Percentiles rank a stretch among this genome's conserved stretches.
Conservation (phyloP, 2,888 invertebrate genomes). For the Plebejus argus region DNA sequence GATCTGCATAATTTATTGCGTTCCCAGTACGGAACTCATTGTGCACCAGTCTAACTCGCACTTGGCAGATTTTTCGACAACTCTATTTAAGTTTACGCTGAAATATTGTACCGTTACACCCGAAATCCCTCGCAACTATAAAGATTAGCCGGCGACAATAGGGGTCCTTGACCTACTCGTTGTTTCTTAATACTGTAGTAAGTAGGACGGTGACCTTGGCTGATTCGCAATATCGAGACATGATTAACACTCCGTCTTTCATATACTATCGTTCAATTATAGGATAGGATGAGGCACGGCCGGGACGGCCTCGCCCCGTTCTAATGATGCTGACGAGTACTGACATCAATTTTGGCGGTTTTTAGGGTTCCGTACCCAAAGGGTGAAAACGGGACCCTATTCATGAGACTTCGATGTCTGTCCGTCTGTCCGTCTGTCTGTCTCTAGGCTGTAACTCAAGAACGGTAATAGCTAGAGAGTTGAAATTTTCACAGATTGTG, state of each 20-base stretch:
- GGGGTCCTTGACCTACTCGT: constrained; percentile 8
- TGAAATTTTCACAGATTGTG: too few species aligned
- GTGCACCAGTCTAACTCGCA: too few species aligned
- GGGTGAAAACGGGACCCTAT: too few species aligned
- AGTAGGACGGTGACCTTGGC: constrained; percentile 14
- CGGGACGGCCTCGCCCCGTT: constrained; percentile 45
- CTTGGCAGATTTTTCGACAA: too few species aligned
- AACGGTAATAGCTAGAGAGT: too few species aligned
- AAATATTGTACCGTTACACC: neutral
- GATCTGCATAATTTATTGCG: too few species aligned
- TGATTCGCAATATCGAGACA: constrained; percentile 3
- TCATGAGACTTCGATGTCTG: too few species aligned
- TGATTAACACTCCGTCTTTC: constrained; percentile 15
- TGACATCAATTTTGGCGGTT: constrained; percentile 4
- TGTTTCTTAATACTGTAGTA: neutral
- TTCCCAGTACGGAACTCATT: too few species aligned
- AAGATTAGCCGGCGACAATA: neutral
- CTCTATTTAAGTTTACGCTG: neutral
- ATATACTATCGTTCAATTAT: constrained; percentile 34
- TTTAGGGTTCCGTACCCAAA: too few species aligned
- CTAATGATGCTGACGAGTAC: constrained; percentile 29
- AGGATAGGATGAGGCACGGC: constrained; percentile 41
- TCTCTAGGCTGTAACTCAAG: too few species aligned
- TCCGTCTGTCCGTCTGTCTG: too few species aligned
- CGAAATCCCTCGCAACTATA: neutral